A percentile compares a stretch with the other conserved stretches of the same genome.
phyloP scores from a whole-genome alignment of 2,888 invertebrate genomes.

The Melieria crassipennis region DNA sequence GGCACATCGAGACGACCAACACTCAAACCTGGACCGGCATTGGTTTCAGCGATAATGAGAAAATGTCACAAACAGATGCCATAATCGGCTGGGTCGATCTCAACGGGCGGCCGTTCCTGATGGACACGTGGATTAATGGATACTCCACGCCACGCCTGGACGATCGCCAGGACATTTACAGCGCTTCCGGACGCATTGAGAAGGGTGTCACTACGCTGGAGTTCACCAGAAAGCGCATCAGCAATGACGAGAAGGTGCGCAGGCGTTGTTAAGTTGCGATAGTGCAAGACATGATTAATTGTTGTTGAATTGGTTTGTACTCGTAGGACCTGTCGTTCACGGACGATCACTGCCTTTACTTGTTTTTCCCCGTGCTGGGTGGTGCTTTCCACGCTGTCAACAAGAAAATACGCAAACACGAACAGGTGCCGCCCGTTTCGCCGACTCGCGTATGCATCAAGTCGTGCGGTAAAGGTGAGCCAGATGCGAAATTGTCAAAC shows the following conservation, averaged over 20 bases:
- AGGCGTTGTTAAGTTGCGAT: neutral
- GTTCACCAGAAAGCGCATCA: conserved; percentile 81
- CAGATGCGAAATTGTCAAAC: neutral
- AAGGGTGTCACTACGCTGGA: conserved; percentile 82
- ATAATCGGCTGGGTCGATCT: conserved; percentile 90
- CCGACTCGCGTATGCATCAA: conserved; percentile 83
- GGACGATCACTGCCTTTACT: conserved; percentile 82
- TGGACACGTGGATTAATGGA: conserved; percentile 88
- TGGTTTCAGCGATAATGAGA: conserved; percentile 84
- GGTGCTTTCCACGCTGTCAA: conserved; percentile 84
- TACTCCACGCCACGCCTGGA: conserved; percentile 81
- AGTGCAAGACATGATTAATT: neutral
- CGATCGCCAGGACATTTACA: conserved; percentile 78
- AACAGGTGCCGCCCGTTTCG: conserved; percentile 76
- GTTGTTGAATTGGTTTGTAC: neutral
- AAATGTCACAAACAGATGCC: conserved; percentile 90
- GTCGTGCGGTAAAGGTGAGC: conserved; percentile 77
- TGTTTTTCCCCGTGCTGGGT: conserved; percentile 88
- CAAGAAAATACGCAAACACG: conserved; percentile 86
- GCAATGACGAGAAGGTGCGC: conserved; percentile 71
- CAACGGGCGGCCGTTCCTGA: conserved; percentile 80
- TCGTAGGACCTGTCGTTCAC: conserved; percentile 81
- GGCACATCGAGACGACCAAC: conserved; percentile 81
- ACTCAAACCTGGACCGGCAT: conserved; percentile 90
- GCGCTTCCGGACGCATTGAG: conserved; percentile 74